phyloP scores from a whole-genome alignment of 2,888 invertebrate genomes.

The Thera britannica region DNA sequence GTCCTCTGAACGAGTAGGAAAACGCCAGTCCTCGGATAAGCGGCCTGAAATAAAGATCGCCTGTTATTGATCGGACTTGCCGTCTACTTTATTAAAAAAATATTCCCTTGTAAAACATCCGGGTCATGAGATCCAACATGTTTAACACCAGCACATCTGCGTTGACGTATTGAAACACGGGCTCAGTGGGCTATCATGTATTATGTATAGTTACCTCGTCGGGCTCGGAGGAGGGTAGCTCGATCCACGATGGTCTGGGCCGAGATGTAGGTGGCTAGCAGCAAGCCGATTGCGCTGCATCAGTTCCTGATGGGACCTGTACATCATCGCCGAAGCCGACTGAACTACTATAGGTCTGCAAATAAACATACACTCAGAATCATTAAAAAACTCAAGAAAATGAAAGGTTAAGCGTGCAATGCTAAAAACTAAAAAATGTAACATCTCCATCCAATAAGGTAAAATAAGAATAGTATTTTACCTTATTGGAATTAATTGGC shows the following conservation, averaged over 20 bases:
- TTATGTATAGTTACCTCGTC: slow-evolving; percentile 63
- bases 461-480: no score
- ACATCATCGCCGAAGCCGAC: slow-evolving; percentile 68
- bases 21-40: slow-evolving; percentile 88
- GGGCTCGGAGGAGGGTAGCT: slow-evolving; percentile 94
- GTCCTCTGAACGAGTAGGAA: slow-evolving; percentile 80
- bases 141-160: no score
- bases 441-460: no score
- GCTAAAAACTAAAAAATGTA: no score
- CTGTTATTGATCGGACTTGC: no score
- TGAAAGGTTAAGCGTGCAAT: no score
- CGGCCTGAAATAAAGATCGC: slow-evolving; percentile 70
- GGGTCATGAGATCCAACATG: no score
- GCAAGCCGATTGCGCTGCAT: slow-evolving; percentile 67
- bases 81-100: no score
- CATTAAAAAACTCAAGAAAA: not conserved
- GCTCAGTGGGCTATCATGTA: no score
- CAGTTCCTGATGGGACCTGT: slow-evolving; percentile 68
- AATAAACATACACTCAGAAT: not conserved
- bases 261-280: slow-evolving; percentile 60
- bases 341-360: slow-evolving; percentile 16
- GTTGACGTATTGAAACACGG: no score
- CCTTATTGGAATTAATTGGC: no score
- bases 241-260: slow-evolving; percentile 87
- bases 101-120: no score